Base-by-base conservation (phyloP, 2,113 vertebrate genomes). In the Tricholaema leucomelas region DNA sequence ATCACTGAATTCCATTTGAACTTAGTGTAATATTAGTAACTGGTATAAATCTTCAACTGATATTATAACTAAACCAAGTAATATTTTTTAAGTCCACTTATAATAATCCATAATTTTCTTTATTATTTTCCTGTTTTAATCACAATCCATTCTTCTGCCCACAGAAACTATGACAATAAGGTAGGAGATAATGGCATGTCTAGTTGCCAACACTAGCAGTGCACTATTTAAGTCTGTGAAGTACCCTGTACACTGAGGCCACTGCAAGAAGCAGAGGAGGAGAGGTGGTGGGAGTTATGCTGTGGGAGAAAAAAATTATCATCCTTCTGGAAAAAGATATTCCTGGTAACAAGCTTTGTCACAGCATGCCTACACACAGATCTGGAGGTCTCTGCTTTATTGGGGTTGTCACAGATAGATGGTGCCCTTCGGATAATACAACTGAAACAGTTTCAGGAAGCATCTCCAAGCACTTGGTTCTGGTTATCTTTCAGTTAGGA, bases 261-360 rank as follows among this genome's bases (percentile, higher is more conserved):
- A 21, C 1, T 71, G 50, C 56, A 85, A 91, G n/a, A 56, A 76
- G 79, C 54, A 88, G 74, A 92, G 78, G 87, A 84, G 44, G 63
- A 93, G 11, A 67, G 46, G 89, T 96, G 46, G 89, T 96, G 60
- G 91, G 90, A 96, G 87, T 91, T 85, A 33, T 1, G 14, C 28
- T 0, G 75, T 46, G 54, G 76, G 79, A 85, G 64, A 80, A 84
- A 73, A 59, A 65, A 17, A 23, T 10, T 7, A 50, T 48, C 69
- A 76, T 52, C 52, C 42, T 85, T 77, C 85, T 87, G 60, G 56
- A 77, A 77, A 28, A 80, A 91, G 59, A 80, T 89, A 93, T 87
- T 95, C 79, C 81, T 54, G 19, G 81, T 46, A 85, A 52, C 8
- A 74, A 52, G 72, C n/a, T 89, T 91, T 77, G 69, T 80, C 81